Evolutionary conservation across 2,113 vertebrate species (phyloP), one percentile per base, ranked within the genome.

Genomic region (Tor tambroides): DNA sequence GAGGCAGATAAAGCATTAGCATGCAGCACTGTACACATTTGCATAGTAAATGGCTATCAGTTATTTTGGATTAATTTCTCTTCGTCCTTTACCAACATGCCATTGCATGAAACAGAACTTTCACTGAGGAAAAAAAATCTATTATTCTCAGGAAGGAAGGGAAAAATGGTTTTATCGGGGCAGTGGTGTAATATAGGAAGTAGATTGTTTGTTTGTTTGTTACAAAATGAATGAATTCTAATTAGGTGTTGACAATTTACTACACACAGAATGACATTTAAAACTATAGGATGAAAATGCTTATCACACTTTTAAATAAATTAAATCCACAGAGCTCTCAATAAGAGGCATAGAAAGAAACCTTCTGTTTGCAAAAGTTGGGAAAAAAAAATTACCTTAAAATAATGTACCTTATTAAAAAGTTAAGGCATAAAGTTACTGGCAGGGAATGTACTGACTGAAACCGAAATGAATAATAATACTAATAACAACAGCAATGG

Each of bases 1-100:
- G 93, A 95, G 92, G 95, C 93, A 95, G 92, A 94, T 93, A 94
- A 93, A 94, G 88, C 89, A 35, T 85, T 61, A 88, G 84, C 96
- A 97, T 97, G 96, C 96, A 96, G 93, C 95, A 95, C 94, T 95
- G 94, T 95, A 95, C 93, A 96, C 95, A 93, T 96, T 96, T 97
- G 96, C 96, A 97, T 97, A 97, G 96, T 96, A 94, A 91, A 90
- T 81, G 77, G 76, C 51, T 46, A 23, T 82, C 61, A 71, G 82
- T 88, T 85, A 83, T 84, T 87, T 78, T 85, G 19, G 63, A 88
- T 83, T 76, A 26, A 35, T 19, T 43, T 77, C 69, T 72, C 74
- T 23, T 85, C 61, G 71, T 94, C 94, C 92, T 94, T 94, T 95
- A 94, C 95, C 94, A 95, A 95, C 95, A 96, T 96, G 96, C 96